A percentile compares a stretch with the other conserved stretches of the same genome.
Conservation (phyloP, 2,113 vertebrate species). For the Progne subis region DNA sequence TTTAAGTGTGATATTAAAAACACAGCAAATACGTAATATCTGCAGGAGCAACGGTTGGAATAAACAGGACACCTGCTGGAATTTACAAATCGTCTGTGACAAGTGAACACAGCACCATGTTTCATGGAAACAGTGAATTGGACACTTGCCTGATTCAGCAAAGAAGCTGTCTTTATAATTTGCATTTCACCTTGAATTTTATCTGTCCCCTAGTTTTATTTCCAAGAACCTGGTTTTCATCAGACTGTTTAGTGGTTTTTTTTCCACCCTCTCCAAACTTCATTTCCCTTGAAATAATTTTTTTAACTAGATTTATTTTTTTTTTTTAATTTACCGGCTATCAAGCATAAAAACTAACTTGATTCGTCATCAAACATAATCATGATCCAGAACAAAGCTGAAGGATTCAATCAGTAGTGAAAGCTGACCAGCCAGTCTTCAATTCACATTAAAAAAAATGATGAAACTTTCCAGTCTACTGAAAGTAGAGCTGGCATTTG, state of each 20-base stretch:
- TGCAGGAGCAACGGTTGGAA: background rate
- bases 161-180: slow-evolving; percentile 13
- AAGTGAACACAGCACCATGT: slow-evolving; percentile 16
- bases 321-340: background rate
- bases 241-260: fast-evolving
- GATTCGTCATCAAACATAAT: background rate
- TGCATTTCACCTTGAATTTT: background rate
- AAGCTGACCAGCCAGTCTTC: slow-evolving; percentile 1
- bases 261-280: background rate
- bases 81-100: slow-evolving; percentile 48
- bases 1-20: background rate
- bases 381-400: background rate
- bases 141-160: slow-evolving; percentile 21
- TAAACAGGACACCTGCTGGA: background rate
- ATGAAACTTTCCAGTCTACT: background rate
- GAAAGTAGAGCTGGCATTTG: background rate
- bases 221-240: background rate
- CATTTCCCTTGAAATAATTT: background rate
- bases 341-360: background rate
- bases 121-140: background rate
- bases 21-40: background rate
- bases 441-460: background rate
- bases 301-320: background rate
- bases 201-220: background rate
- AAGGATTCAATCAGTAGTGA: slow-evolving; percentile 3